Conservation (phyloP, 2,888 invertebrate species). For the Oligia fasciuncula region DNA sequence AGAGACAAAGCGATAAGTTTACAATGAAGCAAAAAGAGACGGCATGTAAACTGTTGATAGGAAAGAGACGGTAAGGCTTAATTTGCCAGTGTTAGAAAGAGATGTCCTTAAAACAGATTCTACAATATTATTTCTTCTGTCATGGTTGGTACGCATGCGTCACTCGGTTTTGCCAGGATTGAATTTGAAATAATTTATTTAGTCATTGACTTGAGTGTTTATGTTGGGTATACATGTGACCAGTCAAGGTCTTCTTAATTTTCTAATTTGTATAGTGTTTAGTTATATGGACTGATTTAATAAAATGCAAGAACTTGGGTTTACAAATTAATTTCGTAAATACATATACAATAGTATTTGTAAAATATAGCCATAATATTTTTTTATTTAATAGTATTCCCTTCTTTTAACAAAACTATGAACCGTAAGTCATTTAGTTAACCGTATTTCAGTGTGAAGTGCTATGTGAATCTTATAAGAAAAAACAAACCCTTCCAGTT, state of each 20-base stretch:
- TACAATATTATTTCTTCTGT: conserved; percentile 77
- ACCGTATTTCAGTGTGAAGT: neutral
- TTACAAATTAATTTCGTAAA: neutral
- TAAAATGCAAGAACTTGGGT: neutral
- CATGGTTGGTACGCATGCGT: conserved; percentile 88
- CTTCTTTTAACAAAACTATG: neutral
- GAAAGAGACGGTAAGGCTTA: conserved; percentile 68
- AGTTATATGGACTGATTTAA: neutral
- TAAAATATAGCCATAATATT: neutral
- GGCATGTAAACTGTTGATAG: conserved; percentile 76
- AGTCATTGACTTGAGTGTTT: conserved; percentile 1
- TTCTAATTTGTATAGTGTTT: neutral
- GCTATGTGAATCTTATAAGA: conserved; percentile 2
- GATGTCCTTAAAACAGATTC: conserved; percentile 77
- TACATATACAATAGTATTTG: neutral
- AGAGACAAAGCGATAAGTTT: conserved; percentile 67
- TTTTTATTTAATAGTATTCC: neutral
- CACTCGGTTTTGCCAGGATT: conserved; percentile 78
- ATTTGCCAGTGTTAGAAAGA: conserved; percentile 69
- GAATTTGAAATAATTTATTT: conserved; percentile 63
- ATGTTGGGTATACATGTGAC: neutral
- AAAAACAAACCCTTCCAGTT: conserved; percentile 61
- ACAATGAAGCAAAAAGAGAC: conserved; percentile 65
- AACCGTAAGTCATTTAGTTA: neutral
- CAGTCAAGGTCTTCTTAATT: neutral